Conservation (phyloP, 1,140 invertebrate species). For the Thaumatotibia leucotreta region DNA sequence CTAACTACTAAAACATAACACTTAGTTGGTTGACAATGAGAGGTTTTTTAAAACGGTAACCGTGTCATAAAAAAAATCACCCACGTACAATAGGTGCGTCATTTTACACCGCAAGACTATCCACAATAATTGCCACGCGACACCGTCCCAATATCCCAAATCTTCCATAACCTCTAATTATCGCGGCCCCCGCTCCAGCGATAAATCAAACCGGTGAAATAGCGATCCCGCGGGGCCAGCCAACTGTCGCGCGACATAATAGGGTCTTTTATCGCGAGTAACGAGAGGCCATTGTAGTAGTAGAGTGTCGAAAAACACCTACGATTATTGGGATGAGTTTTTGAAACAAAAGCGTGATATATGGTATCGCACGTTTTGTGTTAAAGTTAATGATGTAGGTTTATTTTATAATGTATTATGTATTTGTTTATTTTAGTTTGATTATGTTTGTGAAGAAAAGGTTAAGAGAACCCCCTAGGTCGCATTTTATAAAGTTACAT, state of each 20-base stretch:
- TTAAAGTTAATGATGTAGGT: not conserved
- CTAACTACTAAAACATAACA: too few species aligned
- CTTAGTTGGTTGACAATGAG: too few species aligned
- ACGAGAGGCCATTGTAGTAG: slow-evolving; percentile 3
- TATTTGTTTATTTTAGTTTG: not conserved
- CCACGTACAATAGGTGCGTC: too few species aligned
- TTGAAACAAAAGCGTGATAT: not conserved
- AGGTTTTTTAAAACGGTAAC: too few species aligned
- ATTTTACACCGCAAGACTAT: not conserved
- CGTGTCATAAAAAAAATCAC: too few species aligned
- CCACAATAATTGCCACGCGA: slow-evolving; percentile 9
- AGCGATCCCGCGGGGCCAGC: not conserved
- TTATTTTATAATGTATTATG: not conserved
- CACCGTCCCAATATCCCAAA: slow-evolving; percentile 2
- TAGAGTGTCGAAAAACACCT: slow-evolving; percentile 6
- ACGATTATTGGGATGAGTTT: slow-evolving; percentile 6
- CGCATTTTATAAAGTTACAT: too few species aligned
- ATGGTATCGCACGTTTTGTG: not conserved
- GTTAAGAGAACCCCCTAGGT: too few species aligned
- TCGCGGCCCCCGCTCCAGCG: not conserved
- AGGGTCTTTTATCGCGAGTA: slow-evolving; percentile 9
- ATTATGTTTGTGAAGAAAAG: too few species aligned
- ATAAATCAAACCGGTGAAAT: slow-evolving; percentile 12
- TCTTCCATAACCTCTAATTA: slow-evolving; percentile 14
- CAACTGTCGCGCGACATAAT: slow-evolving; percentile 13